phyloP scores from a whole-genome alignment of 2,888 invertebrate genomes.

The Leptinotarsa haldemani region DNA sequence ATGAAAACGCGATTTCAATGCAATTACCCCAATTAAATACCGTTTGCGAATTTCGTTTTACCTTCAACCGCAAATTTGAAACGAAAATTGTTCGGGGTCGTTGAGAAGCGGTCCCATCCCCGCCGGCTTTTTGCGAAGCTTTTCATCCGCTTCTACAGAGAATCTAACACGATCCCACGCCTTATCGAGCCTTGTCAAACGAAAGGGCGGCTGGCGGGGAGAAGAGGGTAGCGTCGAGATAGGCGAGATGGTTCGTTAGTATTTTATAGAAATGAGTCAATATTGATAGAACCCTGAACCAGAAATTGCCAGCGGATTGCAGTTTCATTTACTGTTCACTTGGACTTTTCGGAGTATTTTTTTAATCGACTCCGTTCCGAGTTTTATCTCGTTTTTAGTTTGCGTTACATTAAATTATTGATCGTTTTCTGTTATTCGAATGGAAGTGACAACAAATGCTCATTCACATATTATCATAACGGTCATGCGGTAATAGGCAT shows the following conservation, averaged over 20 bases:
- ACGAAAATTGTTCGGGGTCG: slow-evolving; percentile 15
- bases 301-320: not conserved
- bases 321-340: not conserved
- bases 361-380: no score
- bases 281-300: not conserved
- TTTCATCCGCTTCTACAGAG: slow-evolving; percentile 16
- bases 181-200: slow-evolving; percentile 19
- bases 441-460: no score
- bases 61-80: slow-evolving; percentile 16
- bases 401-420: no score
- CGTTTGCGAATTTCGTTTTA: slow-evolving; percentile 15
- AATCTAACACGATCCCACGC: slow-evolving; percentile 18
- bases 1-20: slow-evolving; percentile 2
- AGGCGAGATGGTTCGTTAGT: not conserved
- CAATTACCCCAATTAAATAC: slow-evolving; percentile 16
- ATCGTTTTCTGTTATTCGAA: no score
- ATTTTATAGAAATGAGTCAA: not conserved
- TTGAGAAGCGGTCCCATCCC: not conserved
- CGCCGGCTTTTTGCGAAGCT: slow-evolving; percentile 13
- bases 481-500: no score
- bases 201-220: not conserved
- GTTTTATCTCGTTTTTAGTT: no score
- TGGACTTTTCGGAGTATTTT: not conserved
- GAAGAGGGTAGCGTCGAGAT: not conserved
- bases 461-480: no score